phyloP scores from a whole-genome alignment of 2,888 invertebrate species.

The Xestia xanthographa region DNA sequence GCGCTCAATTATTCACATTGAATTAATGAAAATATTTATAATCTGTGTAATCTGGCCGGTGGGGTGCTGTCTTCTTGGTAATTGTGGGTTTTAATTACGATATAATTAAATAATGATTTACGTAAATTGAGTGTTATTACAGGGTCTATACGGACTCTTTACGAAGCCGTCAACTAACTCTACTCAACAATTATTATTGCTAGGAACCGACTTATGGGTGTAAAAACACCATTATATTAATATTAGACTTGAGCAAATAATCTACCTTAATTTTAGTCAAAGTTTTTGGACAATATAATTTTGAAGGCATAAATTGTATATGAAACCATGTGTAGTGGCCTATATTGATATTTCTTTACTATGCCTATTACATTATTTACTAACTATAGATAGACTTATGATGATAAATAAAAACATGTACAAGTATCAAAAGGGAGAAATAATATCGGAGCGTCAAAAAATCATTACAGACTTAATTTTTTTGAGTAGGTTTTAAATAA shows the following conservation, averaged over 20 bases:
- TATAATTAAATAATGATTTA: conserved; percentile 20
- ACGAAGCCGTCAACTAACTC: too few species aligned
- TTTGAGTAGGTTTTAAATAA: neutral
- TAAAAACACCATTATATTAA: too few species aligned
- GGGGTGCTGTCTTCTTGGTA: conserved; percentile 39
- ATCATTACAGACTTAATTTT: neutral
- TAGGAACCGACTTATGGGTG: too few species aligned
- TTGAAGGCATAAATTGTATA: neutral
- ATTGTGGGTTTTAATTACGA: conserved; percentile 20
- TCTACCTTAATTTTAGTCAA: neutral
- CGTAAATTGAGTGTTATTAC: neutral
- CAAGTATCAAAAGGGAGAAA: neutral
- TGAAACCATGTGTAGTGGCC: neutral
- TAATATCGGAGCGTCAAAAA: neutral
- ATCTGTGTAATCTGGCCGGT: conserved; percentile 65
- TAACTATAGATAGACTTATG: neutral
- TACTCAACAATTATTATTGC: too few species aligned
- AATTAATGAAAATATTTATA: conserved; percentile 88
- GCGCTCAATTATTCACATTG: conserved; percentile 88
- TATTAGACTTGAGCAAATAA: neutral
- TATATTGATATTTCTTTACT: neutral
- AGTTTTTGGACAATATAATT: neutral
- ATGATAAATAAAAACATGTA: neutral
- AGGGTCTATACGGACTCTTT: too few species aligned
- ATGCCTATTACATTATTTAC: neutral